Evolutionary conservation across 2,113 vertebrate species (phyloP).

Genomic region (Machaerirhynchus nigripectus): DNA sequence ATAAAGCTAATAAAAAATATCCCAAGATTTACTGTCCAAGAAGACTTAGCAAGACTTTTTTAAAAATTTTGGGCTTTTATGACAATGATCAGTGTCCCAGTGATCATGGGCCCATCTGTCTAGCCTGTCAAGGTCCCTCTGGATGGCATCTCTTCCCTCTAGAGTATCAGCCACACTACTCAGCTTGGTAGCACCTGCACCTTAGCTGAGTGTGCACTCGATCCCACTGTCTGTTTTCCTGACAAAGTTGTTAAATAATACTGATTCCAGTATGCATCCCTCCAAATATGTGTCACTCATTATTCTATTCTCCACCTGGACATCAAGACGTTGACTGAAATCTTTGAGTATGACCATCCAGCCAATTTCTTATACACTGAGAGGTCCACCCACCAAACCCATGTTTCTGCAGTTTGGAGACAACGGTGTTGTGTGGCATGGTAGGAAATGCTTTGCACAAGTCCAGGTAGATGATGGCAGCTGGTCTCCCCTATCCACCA

Average conservation of each 20-base stretch:
- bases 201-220: not conserved
- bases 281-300: too few relatives aligned
- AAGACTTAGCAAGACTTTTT: not conserved
- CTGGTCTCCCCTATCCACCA: not conserved
- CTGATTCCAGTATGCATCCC: rapidly evolving
- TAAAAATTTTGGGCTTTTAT: not conserved
- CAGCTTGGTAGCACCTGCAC: not conserved
- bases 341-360: not conserved
- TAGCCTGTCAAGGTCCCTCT: not conserved
- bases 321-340: rapidly evolving
- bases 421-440: not conserved
- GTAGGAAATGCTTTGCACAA: not conserved
- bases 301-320: not conserved
- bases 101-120: not conserved
- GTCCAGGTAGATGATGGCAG: rapidly evolving
- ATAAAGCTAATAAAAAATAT: not conserved
- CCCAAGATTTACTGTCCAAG: not conserved
- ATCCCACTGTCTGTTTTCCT: not conserved
- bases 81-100: not conserved
- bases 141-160: not conserved
- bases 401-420: not conserved
- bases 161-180: too few relatives aligned
- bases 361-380: not conserved
- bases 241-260: not conserved
- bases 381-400: too few relatives aligned